phyloP scores from a whole-genome alignment of 2,888 invertebrate species.

The Morpho deidamia region DNA sequence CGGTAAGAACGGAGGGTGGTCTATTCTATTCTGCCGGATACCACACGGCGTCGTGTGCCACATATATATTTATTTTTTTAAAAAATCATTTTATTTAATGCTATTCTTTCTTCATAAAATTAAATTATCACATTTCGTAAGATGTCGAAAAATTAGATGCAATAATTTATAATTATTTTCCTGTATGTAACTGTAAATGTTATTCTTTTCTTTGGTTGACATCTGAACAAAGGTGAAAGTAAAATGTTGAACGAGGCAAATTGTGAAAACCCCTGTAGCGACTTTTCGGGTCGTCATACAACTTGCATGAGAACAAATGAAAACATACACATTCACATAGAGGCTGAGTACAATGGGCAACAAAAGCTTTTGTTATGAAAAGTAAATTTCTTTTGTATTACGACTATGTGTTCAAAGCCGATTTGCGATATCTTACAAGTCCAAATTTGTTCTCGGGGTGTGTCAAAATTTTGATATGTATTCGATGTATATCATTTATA shows the following conservation, averaged over 20 bases:
- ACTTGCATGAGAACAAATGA: conserved; percentile 24
- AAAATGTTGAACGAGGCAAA: conserved; percentile 16
- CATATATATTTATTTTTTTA: not conserved
- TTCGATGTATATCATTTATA: too few relatives aligned
- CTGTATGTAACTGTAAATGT: not conserved
- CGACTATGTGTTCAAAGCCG: too few relatives aligned
- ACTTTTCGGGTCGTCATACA: conserved; percentile 21
- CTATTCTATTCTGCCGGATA: too few relatives aligned
- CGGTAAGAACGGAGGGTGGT: too few relatives aligned
- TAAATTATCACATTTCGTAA: not conserved
- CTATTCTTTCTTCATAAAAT: not conserved
- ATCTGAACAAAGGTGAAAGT: conserved; percentile 14
- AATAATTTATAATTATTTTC: too few relatives aligned
- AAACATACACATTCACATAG: conserved; percentile 18
- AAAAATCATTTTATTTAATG: not conserved
- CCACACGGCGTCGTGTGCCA: too few relatives aligned
- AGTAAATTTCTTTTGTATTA: too few relatives aligned
- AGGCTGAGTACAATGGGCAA: conserved; percentile 11
- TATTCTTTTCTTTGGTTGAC: not conserved
- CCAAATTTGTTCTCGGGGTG: too few relatives aligned
- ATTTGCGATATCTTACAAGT: too few relatives aligned
- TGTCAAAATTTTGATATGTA: too few relatives aligned
- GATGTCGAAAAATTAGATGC: not conserved
- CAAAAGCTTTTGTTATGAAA: conserved; percentile 2
- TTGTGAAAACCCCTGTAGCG: conserved; percentile 15